Evolutionary conservation across 2,888 invertebrate species (phyloP).

Genomic region (Drosophila meridionalis): DNA sequence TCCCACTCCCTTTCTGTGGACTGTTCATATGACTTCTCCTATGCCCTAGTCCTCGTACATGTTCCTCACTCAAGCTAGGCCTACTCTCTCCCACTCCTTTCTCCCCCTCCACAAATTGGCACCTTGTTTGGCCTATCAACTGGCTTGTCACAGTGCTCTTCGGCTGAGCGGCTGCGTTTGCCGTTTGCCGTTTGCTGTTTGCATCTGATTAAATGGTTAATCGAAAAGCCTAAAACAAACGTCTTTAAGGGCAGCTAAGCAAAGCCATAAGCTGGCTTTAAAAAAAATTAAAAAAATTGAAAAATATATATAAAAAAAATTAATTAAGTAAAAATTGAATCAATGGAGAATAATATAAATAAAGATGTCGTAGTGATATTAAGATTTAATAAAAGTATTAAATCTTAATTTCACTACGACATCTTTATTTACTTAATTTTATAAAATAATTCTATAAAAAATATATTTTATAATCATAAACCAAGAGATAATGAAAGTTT

Average conservation of each 20-base stretch:
- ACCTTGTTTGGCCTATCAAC: constrained; percentile 66
- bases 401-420: too few species aligned
- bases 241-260: background rate
- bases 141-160: constrained; percentile 55
- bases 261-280: background rate
- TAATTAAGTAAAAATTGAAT: too few species aligned
- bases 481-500: too few species aligned
- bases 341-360: too few species aligned
- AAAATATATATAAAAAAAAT: too few species aligned
- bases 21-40: background rate
- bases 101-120: constrained; percentile 57
- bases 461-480: too few species aligned
- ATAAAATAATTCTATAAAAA: too few species aligned
- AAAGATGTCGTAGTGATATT: too few species aligned
- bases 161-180: background rate
- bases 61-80: background rate
- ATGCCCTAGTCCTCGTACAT: background rate
- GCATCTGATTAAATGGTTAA: constrained; percentile 16
- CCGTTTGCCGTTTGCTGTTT: constrained; percentile 1
- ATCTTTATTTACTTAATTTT: too few species aligned
- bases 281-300: background rate
- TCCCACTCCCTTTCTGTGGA: too few species aligned
- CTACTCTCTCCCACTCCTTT: background rate
- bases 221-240: background rate
- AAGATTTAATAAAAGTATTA: too few species aligned